Base-by-base conservation (phyloP, 2,888 invertebrate species). In the Mimumesa dahlbomi region DNA sequence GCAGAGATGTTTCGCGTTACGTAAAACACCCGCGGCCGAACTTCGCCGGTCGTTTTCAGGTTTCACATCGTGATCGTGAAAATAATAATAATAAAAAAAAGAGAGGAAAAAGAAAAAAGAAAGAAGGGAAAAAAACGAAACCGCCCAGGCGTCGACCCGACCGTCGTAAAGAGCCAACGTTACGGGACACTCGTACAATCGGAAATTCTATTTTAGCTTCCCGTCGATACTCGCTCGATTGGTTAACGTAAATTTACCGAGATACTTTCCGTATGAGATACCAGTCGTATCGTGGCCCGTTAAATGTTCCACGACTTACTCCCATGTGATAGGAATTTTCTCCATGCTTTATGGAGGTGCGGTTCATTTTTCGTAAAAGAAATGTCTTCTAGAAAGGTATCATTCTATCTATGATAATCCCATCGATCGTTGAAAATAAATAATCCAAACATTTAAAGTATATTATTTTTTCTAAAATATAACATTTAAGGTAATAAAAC, bases 121-220 rank as follows among this genome's bases (percentile, higher is more conserved):
- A n/a, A n/a, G n/a, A n/a, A n/a, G n/a, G n/a, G n/a, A n/a, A n/a
- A 59, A 43, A 36, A 40, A 16, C 38, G 45, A 21, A 16, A 5
- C 11, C 6, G 21, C 21, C 40, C 50, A 9, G 13, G 9, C 18
- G n/a, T 50, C 2, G 19, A 3, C 19, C 25, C 13, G 14, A 13
- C 14, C 31, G 22, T 16, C 62, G 31, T 62, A 57, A 70, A 70
- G 6, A n/a, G 31, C 4, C 7, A 9, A 7, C 31, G 50, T 45
- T 45, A 42, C 59, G 36, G 21, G 19, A n/a, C 29, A 0, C 3
- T 22, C 45, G n/a, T 13, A 16, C 59, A 36, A 62, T 62, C 36
- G 42, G 45, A 61, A 56, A 52, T 67, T 43, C 31, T 34, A 49
- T 43, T 52, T 62, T 38, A 62, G 42, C 38, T 14, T 14, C 48